Percentiles rank a stretch among this genome's conserved stretches.
These are phyloP conservation scores for Notothenia rossii DNA, from an alignment of 2,113 vertebrate genomes.

Conservation along the genomic window DNA sequence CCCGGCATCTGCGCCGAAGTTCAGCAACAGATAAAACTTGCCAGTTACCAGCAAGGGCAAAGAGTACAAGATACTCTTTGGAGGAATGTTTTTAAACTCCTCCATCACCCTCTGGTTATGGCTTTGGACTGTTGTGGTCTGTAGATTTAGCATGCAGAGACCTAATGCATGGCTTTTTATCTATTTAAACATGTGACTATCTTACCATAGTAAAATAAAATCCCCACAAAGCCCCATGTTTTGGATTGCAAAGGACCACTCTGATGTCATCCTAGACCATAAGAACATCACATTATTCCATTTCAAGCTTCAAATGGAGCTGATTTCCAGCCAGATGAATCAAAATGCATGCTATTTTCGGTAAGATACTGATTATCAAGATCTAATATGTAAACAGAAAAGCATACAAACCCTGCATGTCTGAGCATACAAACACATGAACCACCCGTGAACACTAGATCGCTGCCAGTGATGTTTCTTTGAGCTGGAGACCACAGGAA, in stretches of 20 bases:
- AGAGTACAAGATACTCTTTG: conserved; percentile 52
- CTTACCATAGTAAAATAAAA: conserved; percentile 18
- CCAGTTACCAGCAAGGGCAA: conserved; percentile 68
- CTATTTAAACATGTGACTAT: conserved; percentile 31
- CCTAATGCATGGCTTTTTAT: conserved; percentile 12
- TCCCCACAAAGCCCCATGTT: conserved; percentile 33
- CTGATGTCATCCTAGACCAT: conserved; percentile 22
- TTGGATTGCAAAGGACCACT: conserved; percentile 36
- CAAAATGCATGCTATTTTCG: conserved; percentile 9
- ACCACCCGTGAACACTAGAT: conserved; percentile 53
- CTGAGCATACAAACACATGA: conserved; percentile 58
- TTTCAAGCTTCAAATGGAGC: conserved; percentile 17
- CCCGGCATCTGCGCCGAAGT: conserved; percentile 77
- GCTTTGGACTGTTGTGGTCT: conserved; percentile 21
- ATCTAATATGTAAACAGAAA: conserved; percentile 2
- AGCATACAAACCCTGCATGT: conserved; percentile 34
- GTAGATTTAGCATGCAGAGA: conserved; percentile 31
- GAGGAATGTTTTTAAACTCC: conserved; percentile 43
- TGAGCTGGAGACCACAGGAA: conserved; percentile 88
- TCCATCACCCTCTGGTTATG: conserved; percentile 25
- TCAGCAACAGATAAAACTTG: conserved; percentile 70
- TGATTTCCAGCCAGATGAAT: background rate
- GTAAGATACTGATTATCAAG: background rate
- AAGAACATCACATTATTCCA: conserved; percentile 11
- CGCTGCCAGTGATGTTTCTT: conserved; percentile 66